These are phyloP conservation scores for Cyanoderma ruficeps DNA, from an alignment of 2,113 vertebrate species.

Conservation along the genomic window DNA sequence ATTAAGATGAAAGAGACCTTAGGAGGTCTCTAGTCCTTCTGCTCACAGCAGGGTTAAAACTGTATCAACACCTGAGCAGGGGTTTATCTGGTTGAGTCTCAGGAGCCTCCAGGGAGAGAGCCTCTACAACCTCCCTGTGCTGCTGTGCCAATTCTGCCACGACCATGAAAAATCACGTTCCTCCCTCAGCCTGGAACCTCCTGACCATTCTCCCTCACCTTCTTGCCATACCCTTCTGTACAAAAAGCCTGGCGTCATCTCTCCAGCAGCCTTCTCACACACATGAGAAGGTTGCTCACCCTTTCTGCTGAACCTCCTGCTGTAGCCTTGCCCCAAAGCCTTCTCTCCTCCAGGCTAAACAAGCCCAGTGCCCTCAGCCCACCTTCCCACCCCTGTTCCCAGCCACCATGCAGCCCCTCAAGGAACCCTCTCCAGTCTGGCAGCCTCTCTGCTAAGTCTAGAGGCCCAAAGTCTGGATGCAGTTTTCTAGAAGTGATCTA, in stretches of 20 bases:
- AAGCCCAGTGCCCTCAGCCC: background rate
- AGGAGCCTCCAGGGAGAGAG: background rate
- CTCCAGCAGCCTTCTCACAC: background rate
- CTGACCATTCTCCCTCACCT: background rate
- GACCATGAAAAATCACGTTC: background rate
- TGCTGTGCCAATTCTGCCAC: background rate
- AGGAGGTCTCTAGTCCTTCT: background rate
- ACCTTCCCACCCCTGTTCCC: background rate
- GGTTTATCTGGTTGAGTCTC: background rate
- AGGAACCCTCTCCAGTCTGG: background rate
- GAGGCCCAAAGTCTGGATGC: background rate
- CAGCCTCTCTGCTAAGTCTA: background rate
- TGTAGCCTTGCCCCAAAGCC: rapidly evolving
- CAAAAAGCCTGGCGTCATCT: background rate
- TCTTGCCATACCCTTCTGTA: background rate
- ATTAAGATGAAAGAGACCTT: background rate
- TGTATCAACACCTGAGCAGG: background rate
- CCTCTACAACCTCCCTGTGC: background rate
- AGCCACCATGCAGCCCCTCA: background rate
- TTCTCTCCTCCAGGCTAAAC: background rate
- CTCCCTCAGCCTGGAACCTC: background rate
- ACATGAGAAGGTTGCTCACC: background rate
- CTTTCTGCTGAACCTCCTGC: background rate
- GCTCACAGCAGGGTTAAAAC: background rate
- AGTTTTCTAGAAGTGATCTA: background rate